Evolutionary conservation across 2,113 vertebrate genomes (phyloP), one percentile per base, ranked within the genome.

Genomic region (Gyps fulvus): DNA sequence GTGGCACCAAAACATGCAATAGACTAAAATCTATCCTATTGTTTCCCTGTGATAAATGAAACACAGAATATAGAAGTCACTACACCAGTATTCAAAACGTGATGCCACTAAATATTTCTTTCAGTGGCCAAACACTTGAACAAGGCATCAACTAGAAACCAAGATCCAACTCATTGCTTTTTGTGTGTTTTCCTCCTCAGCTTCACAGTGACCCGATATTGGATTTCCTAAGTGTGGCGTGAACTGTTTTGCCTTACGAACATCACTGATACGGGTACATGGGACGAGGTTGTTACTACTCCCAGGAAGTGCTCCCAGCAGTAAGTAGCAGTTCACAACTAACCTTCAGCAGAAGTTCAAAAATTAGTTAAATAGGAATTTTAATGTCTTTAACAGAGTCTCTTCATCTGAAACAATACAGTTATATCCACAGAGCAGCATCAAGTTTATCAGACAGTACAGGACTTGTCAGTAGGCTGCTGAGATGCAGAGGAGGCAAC

Each of bases 401-500:
- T 82, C 81, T 73, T 43, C 70, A 13, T 21, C 49, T 65, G 95
- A 90, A 97, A 47, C 76, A 93, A 94, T 22, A 93, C 72, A 85
- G 90, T 27, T 82, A 92, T 5, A 62, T 47, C 96, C 96, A 26
- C 65, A 42, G 89, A 85, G 97, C 92, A 81, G 76, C 95, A 13
- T 0, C 32, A 9, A 43, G 47, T 15, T 74, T 2, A 19, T 98
- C 99, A 99, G 93, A 99, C 99, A 42, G 99, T 99, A 97, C 99
- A 99, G 73, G 99, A 99, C 98, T 99, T 99, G 98, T 99, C 99
- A 7, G 98, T 95, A 59, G 99, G 96, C 95, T 99, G 99, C 93
- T 99, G 98, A n/a, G 99, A 97, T 3, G 99, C 98, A 1, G 99
- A 98, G 23, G 99, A 98, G 89, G 98, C 98, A 91, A 99, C 99